These are phyloP conservation scores for Brachypodius melanocephalos DNA, from an alignment of 2,113 vertebrate genomes.

Conservation along the genomic window DNA sequence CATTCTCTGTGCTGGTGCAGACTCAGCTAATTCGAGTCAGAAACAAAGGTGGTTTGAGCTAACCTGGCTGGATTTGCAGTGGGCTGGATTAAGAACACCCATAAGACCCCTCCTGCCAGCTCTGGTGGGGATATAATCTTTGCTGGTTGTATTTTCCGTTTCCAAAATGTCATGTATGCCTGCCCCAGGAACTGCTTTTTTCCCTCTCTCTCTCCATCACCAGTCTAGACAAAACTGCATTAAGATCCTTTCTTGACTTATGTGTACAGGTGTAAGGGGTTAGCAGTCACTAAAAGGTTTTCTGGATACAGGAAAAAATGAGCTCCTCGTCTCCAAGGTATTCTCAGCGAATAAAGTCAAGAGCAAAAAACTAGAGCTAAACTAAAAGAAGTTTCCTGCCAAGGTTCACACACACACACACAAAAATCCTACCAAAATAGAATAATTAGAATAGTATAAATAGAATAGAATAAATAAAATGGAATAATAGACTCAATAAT, in stretches of 20 bases:
- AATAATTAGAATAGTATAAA: background rate
- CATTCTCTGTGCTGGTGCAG: constrained; percentile 3
- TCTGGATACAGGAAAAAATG: background rate
- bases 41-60: constrained; percentile 45
- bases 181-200: background rate
- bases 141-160: background rate
- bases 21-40: constrained; percentile 22
- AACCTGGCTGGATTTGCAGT: background rate
- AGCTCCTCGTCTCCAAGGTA: background rate
- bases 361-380: background rate
- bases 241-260: background rate
- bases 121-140: background rate
- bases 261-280: background rate
- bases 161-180: background rate
- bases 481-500: too few relatives aligned
- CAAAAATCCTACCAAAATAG: background rate
- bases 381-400: background rate
- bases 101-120: background rate
- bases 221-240: constrained; percentile 1
- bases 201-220: background rate
- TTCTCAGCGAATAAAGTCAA: background rate
- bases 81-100: constrained; percentile 5
- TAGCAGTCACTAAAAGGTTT: background rate
- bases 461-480: too few relatives aligned
- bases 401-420: background rate